Evolutionary conservation across 2,113 vertebrate species (phyloP).

Genomic region (Podocnemis expansa): DNA sequence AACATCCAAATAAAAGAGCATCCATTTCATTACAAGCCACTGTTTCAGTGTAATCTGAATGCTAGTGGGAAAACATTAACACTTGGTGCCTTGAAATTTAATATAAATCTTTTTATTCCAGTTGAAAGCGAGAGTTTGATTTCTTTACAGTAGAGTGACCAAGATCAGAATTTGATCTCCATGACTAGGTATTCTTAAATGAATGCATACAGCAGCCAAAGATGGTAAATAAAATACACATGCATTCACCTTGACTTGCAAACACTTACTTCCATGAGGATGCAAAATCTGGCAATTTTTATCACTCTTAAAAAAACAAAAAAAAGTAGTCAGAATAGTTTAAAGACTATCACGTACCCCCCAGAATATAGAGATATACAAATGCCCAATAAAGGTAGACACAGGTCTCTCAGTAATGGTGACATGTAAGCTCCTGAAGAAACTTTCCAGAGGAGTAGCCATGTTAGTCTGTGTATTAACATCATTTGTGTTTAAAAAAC

Average conservation of each 20-base stretch:
- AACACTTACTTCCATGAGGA: not conserved
- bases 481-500: not conserved
- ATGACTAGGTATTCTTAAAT: not conserved
- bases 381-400: not conserved
- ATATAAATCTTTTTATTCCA: not conserved
- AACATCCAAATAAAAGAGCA: not conserved
- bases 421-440: not conserved
- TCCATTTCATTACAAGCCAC: not conserved
- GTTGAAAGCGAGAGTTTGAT: not conserved
- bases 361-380: not conserved
- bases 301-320: not conserved
- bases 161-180: constrained; percentile 40
- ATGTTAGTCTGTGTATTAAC: no score
- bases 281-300: not conserved
- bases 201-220: not conserved
- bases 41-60: constrained; percentile 27
- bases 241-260: not conserved
- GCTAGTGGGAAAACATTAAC: constrained; percentile 37
- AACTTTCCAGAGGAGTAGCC: no score
- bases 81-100: not conserved
- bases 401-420: not conserved
- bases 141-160: constrained; percentile 16
- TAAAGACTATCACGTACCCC: no score
- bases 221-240: not conserved
- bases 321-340: no score